phyloP scores from a whole-genome alignment of 2,113 vertebrate species.

The Brachyhypopomus gauderio region DNA sequence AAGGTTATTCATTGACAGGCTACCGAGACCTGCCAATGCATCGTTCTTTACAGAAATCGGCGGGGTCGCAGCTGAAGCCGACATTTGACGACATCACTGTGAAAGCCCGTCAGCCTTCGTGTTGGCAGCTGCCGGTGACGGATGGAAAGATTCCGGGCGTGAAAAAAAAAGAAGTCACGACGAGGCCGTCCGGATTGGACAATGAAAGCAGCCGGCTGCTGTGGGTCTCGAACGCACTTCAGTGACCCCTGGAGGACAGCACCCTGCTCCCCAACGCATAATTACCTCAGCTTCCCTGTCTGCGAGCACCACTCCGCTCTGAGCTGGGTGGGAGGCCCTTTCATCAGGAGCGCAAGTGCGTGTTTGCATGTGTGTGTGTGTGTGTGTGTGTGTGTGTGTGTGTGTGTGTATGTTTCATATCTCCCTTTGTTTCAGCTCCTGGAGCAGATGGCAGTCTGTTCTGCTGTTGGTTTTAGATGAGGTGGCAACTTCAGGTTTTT shows the following conservation, averaged over 20 bases:
- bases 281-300: slow-evolving; percentile 46
- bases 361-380: not conserved
- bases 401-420: slow-evolving; percentile 23
- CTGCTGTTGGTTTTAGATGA: slow-evolving; percentile 14
- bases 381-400: slow-evolving; percentile 25
- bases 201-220: slow-evolving; percentile 58
- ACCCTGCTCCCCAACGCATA: slow-evolving; percentile 46
- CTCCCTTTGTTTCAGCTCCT: slow-evolving; percentile 41
- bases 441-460: slow-evolving; percentile 33
- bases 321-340: slow-evolving; percentile 45
- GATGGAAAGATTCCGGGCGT: slow-evolving; percentile 34
- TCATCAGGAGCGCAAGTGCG: slow-evolving; percentile 35
- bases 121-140: slow-evolving; percentile 37
- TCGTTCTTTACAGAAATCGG: slow-evolving; percentile 53
- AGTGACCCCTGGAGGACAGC: slow-evolving; percentile 52
- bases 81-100: slow-evolving; percentile 50
- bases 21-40: slow-evolving; percentile 40
- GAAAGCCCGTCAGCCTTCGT: slow-evolving; percentile 51
- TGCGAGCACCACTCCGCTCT: slow-evolving; percentile 31
- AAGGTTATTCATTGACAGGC: slow-evolving; percentile 51
- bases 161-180: slow-evolving; percentile 37
- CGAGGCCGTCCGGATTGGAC: slow-evolving; percentile 50
- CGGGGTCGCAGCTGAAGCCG: slow-evolving; percentile 50
- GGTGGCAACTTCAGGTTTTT: slow-evolving; percentile 16
- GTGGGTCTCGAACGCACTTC: slow-evolving; percentile 54